Evolutionary conservation across 2,797 vertebrate species (phyloP).

Genomic region (Chiloscyllium punctatum): DNA sequence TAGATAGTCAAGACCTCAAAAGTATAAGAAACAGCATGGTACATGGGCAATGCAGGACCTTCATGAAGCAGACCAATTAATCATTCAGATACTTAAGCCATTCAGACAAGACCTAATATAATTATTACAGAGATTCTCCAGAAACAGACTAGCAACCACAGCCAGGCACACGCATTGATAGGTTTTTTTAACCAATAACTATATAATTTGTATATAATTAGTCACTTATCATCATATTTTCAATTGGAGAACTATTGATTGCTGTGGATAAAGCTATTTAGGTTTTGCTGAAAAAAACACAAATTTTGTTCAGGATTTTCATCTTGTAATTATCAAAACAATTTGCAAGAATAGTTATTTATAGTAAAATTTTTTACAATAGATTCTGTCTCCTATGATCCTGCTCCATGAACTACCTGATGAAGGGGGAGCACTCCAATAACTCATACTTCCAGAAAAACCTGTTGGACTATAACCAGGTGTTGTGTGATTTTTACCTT

Average conservation of each 20-base stretch:
- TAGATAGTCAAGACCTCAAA: neutral
- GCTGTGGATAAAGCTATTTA: neutral
- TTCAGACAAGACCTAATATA: neutral
- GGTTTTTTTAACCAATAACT: neutral
- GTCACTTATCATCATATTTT: neutral
- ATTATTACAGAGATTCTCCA: neutral
- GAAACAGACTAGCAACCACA: neutral
- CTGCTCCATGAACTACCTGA: no score
- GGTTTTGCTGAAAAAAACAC: neutral
- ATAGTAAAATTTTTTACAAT: no score
- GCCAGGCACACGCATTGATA: neutral
- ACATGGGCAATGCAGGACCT: neutral
- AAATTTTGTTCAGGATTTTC: no score
- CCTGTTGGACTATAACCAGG: no score
- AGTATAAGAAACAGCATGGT: neutral
- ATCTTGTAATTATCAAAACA: no score
- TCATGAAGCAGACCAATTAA: neutral
- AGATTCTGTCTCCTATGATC: no score
- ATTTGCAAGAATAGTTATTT: no score
- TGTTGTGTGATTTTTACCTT: no score
- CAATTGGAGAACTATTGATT: neutral
- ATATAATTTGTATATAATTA: neutral
- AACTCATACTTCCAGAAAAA: no score
- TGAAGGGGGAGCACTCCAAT: no score
- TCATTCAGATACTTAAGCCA: neutral